Conservation (phyloP, 2,797 vertebrate genomes). For the Adelosebastes latens region DNA sequence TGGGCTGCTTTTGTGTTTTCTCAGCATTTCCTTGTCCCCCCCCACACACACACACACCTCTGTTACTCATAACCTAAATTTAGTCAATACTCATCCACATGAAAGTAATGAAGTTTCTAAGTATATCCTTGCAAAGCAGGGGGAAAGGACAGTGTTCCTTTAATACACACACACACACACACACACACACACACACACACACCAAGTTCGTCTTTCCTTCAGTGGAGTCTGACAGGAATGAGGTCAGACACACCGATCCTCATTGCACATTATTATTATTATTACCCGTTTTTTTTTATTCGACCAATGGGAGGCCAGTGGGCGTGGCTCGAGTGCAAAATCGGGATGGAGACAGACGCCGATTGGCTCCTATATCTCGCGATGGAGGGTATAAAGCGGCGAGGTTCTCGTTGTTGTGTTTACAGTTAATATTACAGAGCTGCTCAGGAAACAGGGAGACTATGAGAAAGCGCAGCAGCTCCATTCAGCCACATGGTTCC, state of each 20-base stretch:
- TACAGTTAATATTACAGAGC: slow-evolving; percentile 89
- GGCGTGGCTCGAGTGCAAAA: slow-evolving; percentile 85
- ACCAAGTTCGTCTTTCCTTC: slow-evolving; percentile 87
- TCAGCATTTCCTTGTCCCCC: slow-evolving; percentile 41
- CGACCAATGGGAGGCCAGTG: slow-evolving; percentile 85
- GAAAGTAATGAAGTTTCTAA: slow-evolving; percentile 64
- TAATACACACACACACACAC: slow-evolving; percentile 70
- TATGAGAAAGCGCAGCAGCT: slow-evolving; percentile 86
- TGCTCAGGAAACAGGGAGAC: slow-evolving; percentile 84
- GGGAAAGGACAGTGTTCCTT: slow-evolving; percentile 76
- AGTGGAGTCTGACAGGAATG: slow-evolving; percentile 91
- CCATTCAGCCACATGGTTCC: slow-evolving; percentile 86
- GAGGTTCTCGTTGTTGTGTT: slow-evolving; percentile 86
- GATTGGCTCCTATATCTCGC: slow-evolving; percentile 85
- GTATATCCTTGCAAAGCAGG: slow-evolving; percentile 56
- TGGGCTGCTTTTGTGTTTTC: slow-evolving; percentile 60
- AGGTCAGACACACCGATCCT: slow-evolving; percentile 98
- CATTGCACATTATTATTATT: slow-evolving; percentile 97
- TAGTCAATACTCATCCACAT: slow-evolving; percentile 53
- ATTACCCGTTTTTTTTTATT: slow-evolving; percentile 88
- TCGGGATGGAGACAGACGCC: slow-evolving; percentile 90
- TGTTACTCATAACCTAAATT: slow-evolving; percentile 57
- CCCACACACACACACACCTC: neutral
- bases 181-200: slow-evolving; percentile 18
- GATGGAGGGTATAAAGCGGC: slow-evolving; percentile 89